Evolutionary conservation across 2,797 vertebrate species (phyloP), one percentile per base, ranked within the genome.

Genomic region (Crax fasciolata): DNA sequence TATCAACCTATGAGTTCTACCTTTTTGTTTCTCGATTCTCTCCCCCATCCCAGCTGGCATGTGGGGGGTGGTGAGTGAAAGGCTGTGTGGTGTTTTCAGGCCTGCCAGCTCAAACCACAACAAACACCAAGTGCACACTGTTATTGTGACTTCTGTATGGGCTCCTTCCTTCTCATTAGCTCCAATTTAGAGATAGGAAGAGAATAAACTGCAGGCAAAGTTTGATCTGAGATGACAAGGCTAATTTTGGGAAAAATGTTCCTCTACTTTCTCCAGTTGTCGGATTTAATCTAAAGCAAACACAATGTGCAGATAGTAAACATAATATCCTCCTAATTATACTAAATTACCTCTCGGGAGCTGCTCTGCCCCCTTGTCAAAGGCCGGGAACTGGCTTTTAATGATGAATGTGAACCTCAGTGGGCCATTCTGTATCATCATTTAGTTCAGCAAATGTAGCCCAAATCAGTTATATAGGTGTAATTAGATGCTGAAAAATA

Each of bases 401-500:
- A 94, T 81, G 92, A 76, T 96, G 78, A 92, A 95, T 88, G 74
- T 63, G 82, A 96, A 93, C 67, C 95, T 94, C 83, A 44, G 54
- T 90, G 80, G 95, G 90, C 90, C 78, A 89, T 95, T 97, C 71
- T 94, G 58, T 93, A 93, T 77, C 83, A 95, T 89, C 89, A 85
- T 91, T 96, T 95, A 96, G 61, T 71, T 93, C 59, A 78, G 80
- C 62, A 85, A 91, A 92, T 92, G 63, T 81, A 96, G 90, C 75
- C 84, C 79, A 88, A 83, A 89, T 94, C 94, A 94, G 77, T 94
- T 96, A 94, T 85, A 96, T 96, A 96, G 97, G 97, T 97, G 94
- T 97, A 98, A 98, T 98, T 98, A 97, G 97, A 97, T 85, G 82
- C 93, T 97, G 91, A 95, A 98, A 97, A 98, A 98, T 97, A 98